Conservation (phyloP, 2,113 vertebrate genomes). For the Ctenodactylus gundi region DNA sequence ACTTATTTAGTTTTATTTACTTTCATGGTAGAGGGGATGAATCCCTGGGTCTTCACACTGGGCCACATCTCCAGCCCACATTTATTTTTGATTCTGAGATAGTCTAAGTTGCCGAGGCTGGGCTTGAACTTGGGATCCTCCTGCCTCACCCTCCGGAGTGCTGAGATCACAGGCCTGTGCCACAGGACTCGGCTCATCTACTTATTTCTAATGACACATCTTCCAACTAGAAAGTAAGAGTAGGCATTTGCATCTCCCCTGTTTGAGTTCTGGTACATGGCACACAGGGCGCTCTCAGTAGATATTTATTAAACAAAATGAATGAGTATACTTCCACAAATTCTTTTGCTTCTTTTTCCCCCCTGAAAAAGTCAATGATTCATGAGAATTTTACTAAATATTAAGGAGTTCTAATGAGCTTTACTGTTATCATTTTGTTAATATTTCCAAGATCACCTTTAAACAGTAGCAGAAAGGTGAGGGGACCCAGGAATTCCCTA, state of each 20-base stretch:
- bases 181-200: too few relatives aligned
- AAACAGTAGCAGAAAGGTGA: neutral
- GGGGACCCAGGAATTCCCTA: neutral
- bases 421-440: conserved; percentile 40
- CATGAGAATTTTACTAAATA: conserved; percentile 46
- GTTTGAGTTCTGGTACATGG: neutral
- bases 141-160: too few relatives aligned
- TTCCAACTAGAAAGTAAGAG: neutral
- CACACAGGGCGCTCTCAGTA: neutral
- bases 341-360: neutral
- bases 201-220: neutral
- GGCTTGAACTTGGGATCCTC: too few relatives aligned
- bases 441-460: conserved; percentile 49
- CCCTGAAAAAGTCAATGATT: conserved; percentile 53
- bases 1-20: neutral
- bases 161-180: too few relatives aligned
- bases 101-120: too few relatives aligned
- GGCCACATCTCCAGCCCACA: too few relatives aligned
- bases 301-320: neutral
- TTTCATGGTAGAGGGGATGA: too few relatives aligned
- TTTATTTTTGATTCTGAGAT: too few relatives aligned
- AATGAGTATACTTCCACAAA: neutral
- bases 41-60: too few relatives aligned
- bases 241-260: neutral
- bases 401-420: conserved; percentile 52